These are phyloP conservation scores for Clistopyga incitator DNA, from an alignment of 2,888 invertebrate genomes.

Conservation along the genomic window DNA sequence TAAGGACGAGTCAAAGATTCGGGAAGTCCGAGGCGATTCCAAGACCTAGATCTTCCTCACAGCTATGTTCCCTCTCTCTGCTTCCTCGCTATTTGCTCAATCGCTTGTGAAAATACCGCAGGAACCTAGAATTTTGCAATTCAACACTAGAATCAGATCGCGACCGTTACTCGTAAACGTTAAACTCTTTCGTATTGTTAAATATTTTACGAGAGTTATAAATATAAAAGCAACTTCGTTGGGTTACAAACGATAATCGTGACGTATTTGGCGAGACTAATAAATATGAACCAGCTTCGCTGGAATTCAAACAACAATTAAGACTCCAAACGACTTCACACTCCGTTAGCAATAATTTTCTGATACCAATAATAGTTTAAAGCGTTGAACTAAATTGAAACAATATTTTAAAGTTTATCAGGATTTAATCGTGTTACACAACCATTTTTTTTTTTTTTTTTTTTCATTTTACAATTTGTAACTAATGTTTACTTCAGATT, in stretches of 20 bases:
- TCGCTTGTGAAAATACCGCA: slow-evolving; percentile 15
- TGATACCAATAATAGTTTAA: not conserved
- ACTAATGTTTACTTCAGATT: too few species aligned
- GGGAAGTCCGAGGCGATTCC: slow-evolving; percentile 5
- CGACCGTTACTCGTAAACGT: slow-evolving; percentile 35
- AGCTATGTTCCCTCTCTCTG: not conserved
- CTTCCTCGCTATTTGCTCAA: slow-evolving; percentile 8
- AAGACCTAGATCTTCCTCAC: slow-evolving; percentile 21
- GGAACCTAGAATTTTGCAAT: slow-evolving; percentile 8
- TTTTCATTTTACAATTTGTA: too few species aligned
- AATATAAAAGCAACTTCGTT: not conserved
- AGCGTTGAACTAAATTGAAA: too few species aligned
- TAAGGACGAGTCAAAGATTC: slow-evolving; percentile 24
- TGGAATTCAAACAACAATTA: slow-evolving; percentile 1
- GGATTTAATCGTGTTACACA: not conserved
- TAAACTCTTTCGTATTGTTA: not conserved
- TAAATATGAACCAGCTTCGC: not conserved
- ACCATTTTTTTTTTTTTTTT: too few species aligned
- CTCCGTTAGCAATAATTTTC: not conserved
- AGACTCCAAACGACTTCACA: not conserved
- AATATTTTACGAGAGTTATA: not conserved
- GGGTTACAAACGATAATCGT: not conserved
- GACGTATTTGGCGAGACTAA: not conserved
- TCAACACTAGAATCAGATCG: slow-evolving; percentile 17
- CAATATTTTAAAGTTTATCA: too few species aligned